phyloP scores from a whole-genome alignment of 2,113 vertebrate species.

The Murina feae region DNA sequence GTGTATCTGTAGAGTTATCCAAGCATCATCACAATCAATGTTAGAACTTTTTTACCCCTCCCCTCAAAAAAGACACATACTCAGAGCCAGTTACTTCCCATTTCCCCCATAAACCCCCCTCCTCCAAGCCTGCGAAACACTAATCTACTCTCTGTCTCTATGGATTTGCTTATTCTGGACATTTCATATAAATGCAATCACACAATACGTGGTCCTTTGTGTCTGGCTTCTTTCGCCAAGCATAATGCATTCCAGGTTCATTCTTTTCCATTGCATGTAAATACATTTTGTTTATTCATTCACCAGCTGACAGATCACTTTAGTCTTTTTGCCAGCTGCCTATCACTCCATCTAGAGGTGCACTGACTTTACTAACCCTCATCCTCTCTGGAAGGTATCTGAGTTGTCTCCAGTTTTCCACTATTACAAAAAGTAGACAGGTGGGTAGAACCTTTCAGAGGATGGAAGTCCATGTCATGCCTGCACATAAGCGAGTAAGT shows the following conservation, averaged over 20 bases:
- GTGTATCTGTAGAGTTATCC: not conserved
- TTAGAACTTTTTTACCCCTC: not conserved
- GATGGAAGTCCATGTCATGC: not conserved
- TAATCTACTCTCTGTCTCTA: not conserved
- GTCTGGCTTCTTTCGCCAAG: not conserved
- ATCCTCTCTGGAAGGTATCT: not conserved
- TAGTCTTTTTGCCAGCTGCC: not conserved
- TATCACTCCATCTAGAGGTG: not conserved
- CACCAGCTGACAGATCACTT: not conserved
- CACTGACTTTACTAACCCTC: not conserved
- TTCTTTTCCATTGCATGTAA: not conserved
- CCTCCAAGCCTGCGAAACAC: not conserved
- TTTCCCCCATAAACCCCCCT: too few relatives aligned
- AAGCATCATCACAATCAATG: not conserved
- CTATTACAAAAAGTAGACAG: not conserved
- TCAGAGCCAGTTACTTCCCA: not conserved
- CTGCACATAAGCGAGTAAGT: accelerated
- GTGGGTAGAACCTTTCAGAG: not conserved
- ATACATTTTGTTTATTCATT: not conserved
- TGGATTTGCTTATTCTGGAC: not conserved
- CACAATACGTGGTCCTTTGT: accelerated
- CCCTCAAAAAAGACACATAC: not conserved
- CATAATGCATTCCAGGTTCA: not conserved
- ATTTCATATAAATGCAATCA: not conserved
- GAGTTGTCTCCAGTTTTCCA: not conserved